These are phyloP conservation scores for Sceloporus undulatus DNA, from an alignment of 2,113 vertebrate species.

Conservation along the genomic window DNA sequence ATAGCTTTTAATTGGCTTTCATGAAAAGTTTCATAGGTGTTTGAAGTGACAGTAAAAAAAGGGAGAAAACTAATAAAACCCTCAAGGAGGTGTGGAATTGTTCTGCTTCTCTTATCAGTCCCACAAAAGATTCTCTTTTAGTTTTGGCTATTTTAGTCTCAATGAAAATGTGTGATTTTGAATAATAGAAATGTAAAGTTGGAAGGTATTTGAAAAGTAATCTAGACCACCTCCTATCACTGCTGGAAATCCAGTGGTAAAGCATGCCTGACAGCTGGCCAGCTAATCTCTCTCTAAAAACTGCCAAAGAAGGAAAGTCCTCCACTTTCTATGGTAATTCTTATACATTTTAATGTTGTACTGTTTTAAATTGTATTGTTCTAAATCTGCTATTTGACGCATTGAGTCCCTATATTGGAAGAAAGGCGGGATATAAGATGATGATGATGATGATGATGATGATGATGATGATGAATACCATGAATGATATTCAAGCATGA, in stretches of 20 bases:
- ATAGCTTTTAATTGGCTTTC: constrained; percentile 4
- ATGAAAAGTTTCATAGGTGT: constrained; percentile 56
- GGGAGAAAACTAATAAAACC: constrained; percentile 30
- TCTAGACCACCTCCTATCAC: neutral
- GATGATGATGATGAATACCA: too few species aligned
- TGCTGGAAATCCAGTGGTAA: neutral
- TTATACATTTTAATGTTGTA: too few species aligned
- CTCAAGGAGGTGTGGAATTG: neutral
- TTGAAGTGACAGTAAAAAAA: constrained; percentile 44
- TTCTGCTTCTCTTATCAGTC: neutral
- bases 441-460: too few species aligned
- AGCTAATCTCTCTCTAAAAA: too few species aligned
- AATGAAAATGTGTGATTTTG: neutral
- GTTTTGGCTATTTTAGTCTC: neutral
- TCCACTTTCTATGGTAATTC: too few species aligned
- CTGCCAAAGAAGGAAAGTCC: too few species aligned
- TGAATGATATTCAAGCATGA: too few species aligned
- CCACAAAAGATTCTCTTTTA: neutral
- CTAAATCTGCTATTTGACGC: too few species aligned
- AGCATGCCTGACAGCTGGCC: too few species aligned
- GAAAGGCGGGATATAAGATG: too few species aligned
- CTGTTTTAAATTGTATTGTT: too few species aligned
- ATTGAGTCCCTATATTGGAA: too few species aligned
- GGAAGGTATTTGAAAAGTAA: neutral
- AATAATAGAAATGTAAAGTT: neutral